phyloP scores from a whole-genome alignment of 2,113 vertebrate species.

The Caretta caretta region DNA sequence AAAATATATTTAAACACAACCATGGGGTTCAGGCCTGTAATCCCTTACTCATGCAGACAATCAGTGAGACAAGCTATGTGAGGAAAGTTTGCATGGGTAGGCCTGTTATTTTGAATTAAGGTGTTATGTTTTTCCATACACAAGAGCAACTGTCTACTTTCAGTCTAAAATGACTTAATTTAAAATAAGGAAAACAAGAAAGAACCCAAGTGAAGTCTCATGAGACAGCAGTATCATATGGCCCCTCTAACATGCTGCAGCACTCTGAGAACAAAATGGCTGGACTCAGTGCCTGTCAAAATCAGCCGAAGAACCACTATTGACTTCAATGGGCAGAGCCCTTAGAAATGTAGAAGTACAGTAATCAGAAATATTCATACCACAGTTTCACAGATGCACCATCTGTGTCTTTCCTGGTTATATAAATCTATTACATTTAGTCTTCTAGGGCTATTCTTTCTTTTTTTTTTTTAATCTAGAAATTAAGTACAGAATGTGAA shows the following conservation, averaged over 20 bases:
- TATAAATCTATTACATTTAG: not conserved
- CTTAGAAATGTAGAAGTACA: not conserved
- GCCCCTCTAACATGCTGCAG: not conserved
- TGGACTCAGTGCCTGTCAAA: not conserved
- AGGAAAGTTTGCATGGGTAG: rapidly evolving
- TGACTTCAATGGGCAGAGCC: not conserved
- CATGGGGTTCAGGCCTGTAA: rapidly evolving
- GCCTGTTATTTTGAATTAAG: not conserved
- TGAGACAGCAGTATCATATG: not conserved
- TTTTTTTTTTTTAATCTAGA: not conserved
- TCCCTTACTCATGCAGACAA: rapidly evolving
- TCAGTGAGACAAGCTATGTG: rapidly evolving
- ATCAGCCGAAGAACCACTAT: not conserved
- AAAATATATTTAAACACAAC: rapidly evolving
- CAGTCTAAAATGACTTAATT: not conserved
- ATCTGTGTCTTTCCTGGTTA: not conserved
- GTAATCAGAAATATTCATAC: rapidly evolving
- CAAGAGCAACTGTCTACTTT: not conserved
- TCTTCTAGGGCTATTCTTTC: not conserved
- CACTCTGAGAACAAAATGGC: not conserved
- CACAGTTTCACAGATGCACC: not conserved
- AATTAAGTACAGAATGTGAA: conserved; percentile 27
- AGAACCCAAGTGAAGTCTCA: not conserved
- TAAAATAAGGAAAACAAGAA: not conserved
- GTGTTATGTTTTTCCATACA: rapidly evolving